Conservation (phyloP, 37 sponge, comb jelly and placozoan species). For the Spongilla lacustris region DNA sequence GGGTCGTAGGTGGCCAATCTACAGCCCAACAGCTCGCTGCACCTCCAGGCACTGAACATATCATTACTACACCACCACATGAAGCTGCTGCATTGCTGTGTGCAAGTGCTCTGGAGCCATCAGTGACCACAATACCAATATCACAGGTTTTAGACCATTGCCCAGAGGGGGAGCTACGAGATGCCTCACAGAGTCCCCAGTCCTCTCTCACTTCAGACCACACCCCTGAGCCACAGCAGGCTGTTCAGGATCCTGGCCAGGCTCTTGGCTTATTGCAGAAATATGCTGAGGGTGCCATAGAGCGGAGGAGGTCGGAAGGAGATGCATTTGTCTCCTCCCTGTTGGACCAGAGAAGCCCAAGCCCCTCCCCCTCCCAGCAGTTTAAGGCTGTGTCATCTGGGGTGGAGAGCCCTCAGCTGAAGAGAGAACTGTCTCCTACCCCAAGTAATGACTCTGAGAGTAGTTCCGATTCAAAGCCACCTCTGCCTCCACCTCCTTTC, state of each 20-base stretch:
- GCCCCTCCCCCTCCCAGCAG: conserved; percentile 5
- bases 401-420: background rate
- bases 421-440: conserved; percentile 43
- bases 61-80: background rate
- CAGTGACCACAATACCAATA: background rate
- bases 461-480: background rate
- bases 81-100: background rate
- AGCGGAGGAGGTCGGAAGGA: background rate
- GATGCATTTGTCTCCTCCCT: background rate
- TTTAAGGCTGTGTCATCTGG: background rate
- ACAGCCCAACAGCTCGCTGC: background rate
- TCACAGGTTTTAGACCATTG: background rate
- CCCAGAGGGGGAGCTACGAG: background rate
- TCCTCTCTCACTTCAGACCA: background rate
- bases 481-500: conserved; percentile 25
- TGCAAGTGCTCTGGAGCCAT: background rate
- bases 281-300: background rate
- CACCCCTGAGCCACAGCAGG: background rate
- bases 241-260: background rate
- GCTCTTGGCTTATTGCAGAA: background rate
- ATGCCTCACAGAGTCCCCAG: background rate
- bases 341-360: background rate
- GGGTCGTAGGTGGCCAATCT: background rate
- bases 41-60: background rate
- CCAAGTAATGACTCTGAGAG: conserved; percentile 55